Evolutionary conservation across 2,113 vertebrate species (phyloP), one percentile per base, ranked within the genome.

Genomic region (Talpa occidentalis): DNA sequence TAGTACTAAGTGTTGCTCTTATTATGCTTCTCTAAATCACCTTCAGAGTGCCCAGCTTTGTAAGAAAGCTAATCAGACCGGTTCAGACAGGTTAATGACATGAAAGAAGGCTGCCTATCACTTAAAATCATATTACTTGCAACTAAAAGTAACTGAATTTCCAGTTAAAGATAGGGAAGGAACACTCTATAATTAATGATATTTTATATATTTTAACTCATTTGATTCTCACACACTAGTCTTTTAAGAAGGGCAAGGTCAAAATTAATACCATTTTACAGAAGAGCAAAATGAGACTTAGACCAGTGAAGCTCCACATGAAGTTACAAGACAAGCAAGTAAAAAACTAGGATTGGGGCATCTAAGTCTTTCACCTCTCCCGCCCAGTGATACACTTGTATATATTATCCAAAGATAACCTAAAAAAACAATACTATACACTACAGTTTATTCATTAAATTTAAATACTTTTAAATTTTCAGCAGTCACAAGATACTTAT

Each of bases 101-200:
- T 72, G 54, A 90, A 94, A 84, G 44, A 93, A 93, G 59, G 37
- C 12, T 72, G 42, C 42, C 26, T 62, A 85, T 67, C n/a, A 74
- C 67, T 64, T 73, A 82, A 83, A 73, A 64, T 73, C 59, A 44
- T 32, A 73, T 42, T 79, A 85, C 40, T 92, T 78, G 52, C 47
- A 12, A 37, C 10, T 59, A 32, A 24, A 37, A 42, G 83, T 49
- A 89, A 52, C 37, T 66, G 17, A 82, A 56, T 44, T 66, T 16
- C 28, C 32, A 66, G 32, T 9, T 56, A 67, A 76, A 47, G 2
- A 73, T 22, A n/a, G 11, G 17, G 19, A 64, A 60, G 74, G 2
- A 78, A n/a, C 56, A 78, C 15, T 47, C 32, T 44, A 2, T 49
- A 89, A 82, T 59, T 88, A 66, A 66, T 32, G 26, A 60, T 26